Base-by-base conservation (phyloP, 2,113 vertebrate genomes). In the Chaenocephalus aceratus region DNA sequence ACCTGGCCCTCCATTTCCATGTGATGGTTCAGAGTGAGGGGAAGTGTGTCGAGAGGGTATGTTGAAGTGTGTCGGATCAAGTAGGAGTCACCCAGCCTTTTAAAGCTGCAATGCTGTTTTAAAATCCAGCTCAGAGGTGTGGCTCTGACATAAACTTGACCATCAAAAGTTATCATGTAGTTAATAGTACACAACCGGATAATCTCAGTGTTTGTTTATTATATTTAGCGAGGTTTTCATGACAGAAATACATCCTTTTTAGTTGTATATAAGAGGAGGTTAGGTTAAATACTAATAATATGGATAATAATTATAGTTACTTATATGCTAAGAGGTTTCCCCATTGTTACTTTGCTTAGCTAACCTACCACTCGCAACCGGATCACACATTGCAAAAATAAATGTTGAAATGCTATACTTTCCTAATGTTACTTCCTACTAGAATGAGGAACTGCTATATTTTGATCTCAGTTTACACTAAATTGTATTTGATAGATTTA, bases 1-100 rank as follows among this genome's bases (percentile, higher is more conserved):
- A 87, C 45, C 1, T 86, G 89, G 46, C 70, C n/a, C 13, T 94
- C 94, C 95, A 95, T 95, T 88, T 95, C 89, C 88, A 93, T 94
- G 12, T 1, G 18, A 1, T 34, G 36, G 30, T 36, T 10, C 2
- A 6, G 66, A 51, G 1, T 85, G n/a, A 60, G 46, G 0, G 23
- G 81, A 86, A 72, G 74, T 69, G 67, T 10, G 60, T 41, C 65
- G 16, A 30, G 16, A 30, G 36, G 52, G 60, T 80, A 59, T 48
- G 51, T 49, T 30, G 18, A 82, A 82, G 82, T 73, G 73, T 7
- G 4, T 13, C 66, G 59, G 63, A 36, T 64, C 7, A 63, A 41
- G 71, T 78, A 74, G 61, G 79, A 84, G 80, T 52, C 41, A 46
- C 11, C 69, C 75, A 52, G 64, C 78, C 85, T 91, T 89, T 91